Base-by-base conservation (phyloP, 1,140 invertebrate species). In the Conopomorpha cramerella region DNA sequence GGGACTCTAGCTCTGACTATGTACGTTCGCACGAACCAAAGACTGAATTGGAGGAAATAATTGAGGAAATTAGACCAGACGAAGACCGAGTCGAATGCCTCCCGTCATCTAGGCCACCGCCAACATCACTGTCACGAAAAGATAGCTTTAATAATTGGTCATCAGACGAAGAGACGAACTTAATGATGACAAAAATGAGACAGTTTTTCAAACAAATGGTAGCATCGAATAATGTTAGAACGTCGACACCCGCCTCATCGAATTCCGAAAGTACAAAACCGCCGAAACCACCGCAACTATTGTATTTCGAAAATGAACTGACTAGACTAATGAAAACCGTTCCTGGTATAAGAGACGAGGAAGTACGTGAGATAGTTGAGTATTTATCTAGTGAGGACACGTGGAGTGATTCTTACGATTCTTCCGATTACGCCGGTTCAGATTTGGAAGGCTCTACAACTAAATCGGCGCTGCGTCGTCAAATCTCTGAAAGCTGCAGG, bases 61-160 rank as follows among this genome's bases (percentile, higher is more conserved):
- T 65, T 16, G 80, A 82, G 49, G 81, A 81, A 55, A 74, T 74
- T 15, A 56, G 73, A 38, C 61, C 63, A 7, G 74, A 79, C 25
- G 62, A 80, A 34, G 70, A 78, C 47, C 72, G 76, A 15, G 36
- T 62, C 28, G 73, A 78, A 39, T 45, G 55, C 29, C 58, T 67
- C 23, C 52, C 61, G 3, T 51, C 57, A 6, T 70, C 62, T 11
- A 62, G 61, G 35, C 77, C 76, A 35, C 78, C 79, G 23, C 66
- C 74, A 12, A 82, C 80, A 15, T 80, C 81, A 7, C 56, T 92
- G 0, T 85, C 84, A 2, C 80, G 92, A 16, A 93, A 93, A 64
- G 92, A 94, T 60, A 93, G 90, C 55, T 94, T 94, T 65, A 93
- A 93, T 55, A 93, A 93, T 51, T 94, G 92, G 92, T 93, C 90